Conservation (phyloP, 2,888 invertebrate genomes). For the Rhingia rostrata region DNA sequence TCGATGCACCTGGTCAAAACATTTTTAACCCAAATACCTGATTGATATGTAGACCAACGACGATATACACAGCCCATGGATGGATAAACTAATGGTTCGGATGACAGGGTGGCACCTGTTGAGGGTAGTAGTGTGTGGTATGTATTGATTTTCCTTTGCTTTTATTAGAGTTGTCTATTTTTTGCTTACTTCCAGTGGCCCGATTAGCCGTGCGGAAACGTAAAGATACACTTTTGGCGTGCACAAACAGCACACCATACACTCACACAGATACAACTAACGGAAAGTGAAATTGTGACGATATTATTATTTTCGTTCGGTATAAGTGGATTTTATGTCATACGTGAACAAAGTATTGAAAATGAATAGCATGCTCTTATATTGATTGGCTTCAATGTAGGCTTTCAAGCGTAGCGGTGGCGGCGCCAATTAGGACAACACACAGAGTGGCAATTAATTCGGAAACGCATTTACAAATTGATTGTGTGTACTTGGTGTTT, state of each 20-base stretch:
- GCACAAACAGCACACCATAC: not conserved
- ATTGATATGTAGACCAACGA: conserved; percentile 45
- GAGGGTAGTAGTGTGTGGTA: conserved; percentile 42
- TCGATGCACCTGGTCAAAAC: conserved; percentile 52
- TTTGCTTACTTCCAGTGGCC: conserved; percentile 8
- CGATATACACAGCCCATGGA: conserved; percentile 9
- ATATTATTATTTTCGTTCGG: conserved; percentile 10
- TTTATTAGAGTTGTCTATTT: conserved; percentile 43
- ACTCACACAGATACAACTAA: not conserved
- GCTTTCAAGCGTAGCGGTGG: conserved; percentile 8
- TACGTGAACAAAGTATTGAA: conserved; percentile 46
- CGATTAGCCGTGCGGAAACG: conserved; percentile 43
- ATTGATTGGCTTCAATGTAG: conserved; percentile 35
- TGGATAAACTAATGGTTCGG: conserved; percentile 22
- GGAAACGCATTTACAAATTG: not conserved
- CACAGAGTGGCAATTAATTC: conserved; percentile 36
- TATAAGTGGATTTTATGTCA: conserved; percentile 51
- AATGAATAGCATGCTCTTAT: conserved; percentile 42
- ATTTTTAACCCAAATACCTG: conserved; percentile 65
- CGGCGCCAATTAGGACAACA: conserved; percentile 33
- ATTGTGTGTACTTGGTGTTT: not conserved
- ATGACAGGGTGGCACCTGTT: conserved; percentile 55
- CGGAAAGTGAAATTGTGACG: conserved; percentile 66
- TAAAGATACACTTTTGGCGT: conserved; percentile 1
- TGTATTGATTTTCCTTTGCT: conserved; percentile 43